These are phyloP conservation scores for Anas georgica DNA, from an alignment of 2,797 vertebrate species.

Conservation along the genomic window DNA sequence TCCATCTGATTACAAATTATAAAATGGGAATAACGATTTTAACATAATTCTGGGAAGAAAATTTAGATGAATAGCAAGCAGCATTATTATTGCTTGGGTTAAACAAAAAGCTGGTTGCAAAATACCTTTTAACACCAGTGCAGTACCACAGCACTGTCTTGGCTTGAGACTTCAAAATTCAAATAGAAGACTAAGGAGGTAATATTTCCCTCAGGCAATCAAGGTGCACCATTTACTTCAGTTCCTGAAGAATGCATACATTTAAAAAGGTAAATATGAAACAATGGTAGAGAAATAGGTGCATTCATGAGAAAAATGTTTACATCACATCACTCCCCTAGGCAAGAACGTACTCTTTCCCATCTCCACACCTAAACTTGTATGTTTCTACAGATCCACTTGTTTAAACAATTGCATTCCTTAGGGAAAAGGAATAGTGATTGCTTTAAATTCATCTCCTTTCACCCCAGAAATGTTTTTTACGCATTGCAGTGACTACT, in stretches of 20 bases:
- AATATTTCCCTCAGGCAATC: background rate
- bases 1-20: background rate
- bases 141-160: background rate
- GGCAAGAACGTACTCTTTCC: background rate
- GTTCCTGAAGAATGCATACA: background rate
- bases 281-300: background rate
- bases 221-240: background rate
- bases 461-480: background rate
- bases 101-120: background rate
- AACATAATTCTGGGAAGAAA: background rate
- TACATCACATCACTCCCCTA: background rate
- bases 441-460: background rate
- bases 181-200: background rate
- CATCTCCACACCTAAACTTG: background rate
- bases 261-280: conserved; percentile 20
- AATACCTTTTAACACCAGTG: background rate
- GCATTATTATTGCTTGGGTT: background rate
- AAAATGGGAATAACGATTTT: background rate
- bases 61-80: background rate
- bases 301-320: background rate
- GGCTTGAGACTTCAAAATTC: background rate
- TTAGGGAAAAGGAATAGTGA: background rate
- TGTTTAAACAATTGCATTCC: background rate
- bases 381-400: background rate
- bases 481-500: background rate